Base-by-base conservation (phyloP, 2,797 vertebrate genomes). In the Phalloptychus januarius region DNA sequence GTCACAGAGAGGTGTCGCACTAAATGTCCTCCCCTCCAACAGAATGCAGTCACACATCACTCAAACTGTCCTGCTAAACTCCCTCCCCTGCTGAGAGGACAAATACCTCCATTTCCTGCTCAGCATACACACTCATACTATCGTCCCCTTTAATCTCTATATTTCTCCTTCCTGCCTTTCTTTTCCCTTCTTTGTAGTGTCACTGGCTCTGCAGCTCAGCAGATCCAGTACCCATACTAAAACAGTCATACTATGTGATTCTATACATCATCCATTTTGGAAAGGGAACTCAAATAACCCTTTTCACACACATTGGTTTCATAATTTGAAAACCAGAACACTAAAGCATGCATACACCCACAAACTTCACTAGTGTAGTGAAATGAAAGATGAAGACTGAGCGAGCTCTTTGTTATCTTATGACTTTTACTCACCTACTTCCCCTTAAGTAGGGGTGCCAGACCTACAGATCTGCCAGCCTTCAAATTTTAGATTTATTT, bases 1-100 rank as follows among this genome's bases (percentile, higher is more conserved):
- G 91, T 91, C 88, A 89, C 86, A 84, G 54, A 86, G 72, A 80
- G 84, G 86, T 93, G 91, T 92, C 65, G 45, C 85, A 79, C 87
- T 92, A 92, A 92, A 93, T 90, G 87, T 91, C 87, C 89, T 87
- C 87, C 65, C 85, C 83, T 72, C 77, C 78, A 80, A 76, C 42
- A 76, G 74, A 84, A 83, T 74, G 82, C 79, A 81, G 84, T 81
- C 86, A 90, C 81, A 91, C 91, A 92, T 93, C 89, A 90, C 81
- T 93, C 92, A 92, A 82, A 80, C 50, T 82, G 87, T 90, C 90
- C 88, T 65, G 82, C 50, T 79, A 38, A 23, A 79, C 80, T 85
- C 5, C 73, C 78, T 80, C 80, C 74, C 88, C 87, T 72, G 83
- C 88, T 67, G 88, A 87, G 87, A 89, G 89, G 89, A 92, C 91